phyloP scores from a whole-genome alignment of 1,140 invertebrate species.

The Trichogramma pretiosum region DNA sequence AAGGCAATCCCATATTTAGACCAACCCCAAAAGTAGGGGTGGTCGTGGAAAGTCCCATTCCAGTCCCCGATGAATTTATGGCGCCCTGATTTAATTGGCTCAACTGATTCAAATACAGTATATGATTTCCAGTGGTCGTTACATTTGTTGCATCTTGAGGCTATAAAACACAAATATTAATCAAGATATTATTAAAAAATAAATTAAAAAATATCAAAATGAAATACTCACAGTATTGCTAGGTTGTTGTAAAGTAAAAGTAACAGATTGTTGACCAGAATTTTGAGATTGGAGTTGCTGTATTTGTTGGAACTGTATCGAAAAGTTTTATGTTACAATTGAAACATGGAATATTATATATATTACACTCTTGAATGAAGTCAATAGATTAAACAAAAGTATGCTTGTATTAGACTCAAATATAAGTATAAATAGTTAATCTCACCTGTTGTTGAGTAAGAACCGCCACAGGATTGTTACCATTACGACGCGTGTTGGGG shows the following conservation, averaged over 20 bases:
- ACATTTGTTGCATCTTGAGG: slow-evolving; percentile 40
- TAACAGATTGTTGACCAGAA: slow-evolving; percentile 43
- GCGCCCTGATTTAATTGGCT: slow-evolving; percentile 44
- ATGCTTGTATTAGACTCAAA: not conserved
- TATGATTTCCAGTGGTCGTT: slow-evolving; percentile 42
- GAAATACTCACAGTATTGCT: slow-evolving; percentile 35
- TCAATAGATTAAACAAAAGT: not conserved
- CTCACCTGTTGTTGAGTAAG: slow-evolving; percentile 48
- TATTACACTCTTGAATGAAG: not conserved
- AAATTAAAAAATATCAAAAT: not conserved
- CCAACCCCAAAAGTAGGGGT: slow-evolving; percentile 47
- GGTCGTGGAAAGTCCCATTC: slow-evolving; percentile 47
- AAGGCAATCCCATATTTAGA: slow-evolving; percentile 46
- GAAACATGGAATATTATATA: slow-evolving; percentile 16
- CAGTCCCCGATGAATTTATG: slow-evolving; percentile 43
- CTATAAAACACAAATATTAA: slow-evolving; percentile 23
- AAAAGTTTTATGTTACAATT: too few species aligned
- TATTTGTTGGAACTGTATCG: slow-evolving; percentile 48
- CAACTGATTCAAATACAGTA: slow-evolving; percentile 44
- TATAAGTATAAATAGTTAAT: slow-evolving; percentile 1
- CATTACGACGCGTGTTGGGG: slow-evolving; percentile 41
- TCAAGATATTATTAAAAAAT: slow-evolving; percentile 10
- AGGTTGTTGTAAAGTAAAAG: slow-evolving; percentile 46
- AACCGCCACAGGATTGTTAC: slow-evolving; percentile 42
- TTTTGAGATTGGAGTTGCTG: slow-evolving; percentile 46